Evolutionary conservation across 2,888 invertebrate genomes (phyloP).

Genomic region (Rhodophaea formosa): DNA sequence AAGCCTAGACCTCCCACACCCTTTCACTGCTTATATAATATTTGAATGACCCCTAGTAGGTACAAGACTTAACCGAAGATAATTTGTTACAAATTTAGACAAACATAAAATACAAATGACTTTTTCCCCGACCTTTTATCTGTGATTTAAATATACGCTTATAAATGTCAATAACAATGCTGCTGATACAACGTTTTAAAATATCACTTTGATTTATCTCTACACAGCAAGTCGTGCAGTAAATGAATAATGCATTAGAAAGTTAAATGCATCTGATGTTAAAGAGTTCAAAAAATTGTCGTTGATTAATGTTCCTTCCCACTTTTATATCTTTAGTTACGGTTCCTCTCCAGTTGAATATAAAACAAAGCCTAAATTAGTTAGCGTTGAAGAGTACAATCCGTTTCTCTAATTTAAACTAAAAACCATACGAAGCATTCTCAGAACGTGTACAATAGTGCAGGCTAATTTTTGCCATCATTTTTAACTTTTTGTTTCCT

Average conservation of each 20-base stretch:
- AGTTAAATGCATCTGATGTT: constrained; percentile 24
- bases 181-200: not conserved
- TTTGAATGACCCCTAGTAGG: too few relatives aligned
- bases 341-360: not conserved
- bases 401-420: constrained; percentile 17
- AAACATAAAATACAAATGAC: too few relatives aligned
- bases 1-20: too few relatives aligned
- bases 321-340: constrained; percentile 11
- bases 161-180: not conserved
- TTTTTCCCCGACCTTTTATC: too few relatives aligned
- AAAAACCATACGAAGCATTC: not conserved
- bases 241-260: constrained; percentile 28
- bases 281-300: constrained; percentile 34
- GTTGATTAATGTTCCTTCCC: constrained; percentile 40
- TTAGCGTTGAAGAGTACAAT: constrained; percentile 34
- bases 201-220: constrained; percentile 3
- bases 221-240: not conserved
- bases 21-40: too few relatives aligned
- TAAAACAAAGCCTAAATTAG: not conserved
- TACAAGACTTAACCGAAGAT: too few relatives aligned
- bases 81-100: too few relatives aligned
- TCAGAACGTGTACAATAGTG: not conserved
- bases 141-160: too few relatives aligned
- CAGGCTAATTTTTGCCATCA: constrained; percentile 22
- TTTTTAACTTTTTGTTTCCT: constrained; percentile 35